Percentiles rank a stretch among this genome's conserved stretches.
These are phyloP conservation scores for Dendropsophus ebraccatus DNA, from an alignment of 2,113 vertebrate species.

Conservation along the genomic window DNA sequence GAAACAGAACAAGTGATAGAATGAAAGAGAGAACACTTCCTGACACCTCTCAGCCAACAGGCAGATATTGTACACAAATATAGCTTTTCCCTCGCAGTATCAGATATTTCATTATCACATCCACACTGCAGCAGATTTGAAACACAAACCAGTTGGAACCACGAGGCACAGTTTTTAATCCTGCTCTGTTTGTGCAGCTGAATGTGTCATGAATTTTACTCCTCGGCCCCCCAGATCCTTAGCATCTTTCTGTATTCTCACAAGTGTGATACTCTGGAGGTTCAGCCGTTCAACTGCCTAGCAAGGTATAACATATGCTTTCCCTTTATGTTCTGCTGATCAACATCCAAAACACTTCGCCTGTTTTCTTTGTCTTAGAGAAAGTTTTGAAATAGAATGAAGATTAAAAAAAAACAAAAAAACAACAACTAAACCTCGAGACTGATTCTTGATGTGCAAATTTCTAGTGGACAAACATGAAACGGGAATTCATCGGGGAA, in stretches of 20 bases:
- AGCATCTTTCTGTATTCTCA: conserved; percentile 45
- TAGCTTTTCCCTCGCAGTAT: conserved; percentile 52
- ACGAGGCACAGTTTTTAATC: conserved; percentile 46
- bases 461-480: conserved; percentile 26
- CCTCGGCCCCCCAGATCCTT: conserved; percentile 50
- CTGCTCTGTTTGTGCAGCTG: conserved; percentile 49
- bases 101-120: conserved; percentile 59
- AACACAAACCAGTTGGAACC: conserved; percentile 46
- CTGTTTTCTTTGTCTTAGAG: conserved; percentile 14
- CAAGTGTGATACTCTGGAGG: conserved; percentile 48
- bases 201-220: conserved; percentile 44
- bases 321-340: conserved; percentile 47
- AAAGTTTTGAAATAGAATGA: conserved; percentile 26
- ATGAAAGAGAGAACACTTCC: conserved; percentile 54
- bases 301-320: conserved; percentile 48
- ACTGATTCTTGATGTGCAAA: conserved; percentile 15
- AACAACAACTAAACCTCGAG: conserved; percentile 10
- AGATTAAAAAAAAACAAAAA: background rate
- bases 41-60: conserved; percentile 55
- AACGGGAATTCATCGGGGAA: background rate
- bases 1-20: conserved; percentile 46
- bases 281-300: conserved; percentile 42
- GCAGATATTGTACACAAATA: conserved; percentile 59
- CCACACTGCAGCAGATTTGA: conserved; percentile 53
- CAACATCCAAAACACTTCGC: conserved; percentile 22